Conservation (phyloP, 2,797 vertebrate species). For the Melanotaenia parkinsoni region DNA sequence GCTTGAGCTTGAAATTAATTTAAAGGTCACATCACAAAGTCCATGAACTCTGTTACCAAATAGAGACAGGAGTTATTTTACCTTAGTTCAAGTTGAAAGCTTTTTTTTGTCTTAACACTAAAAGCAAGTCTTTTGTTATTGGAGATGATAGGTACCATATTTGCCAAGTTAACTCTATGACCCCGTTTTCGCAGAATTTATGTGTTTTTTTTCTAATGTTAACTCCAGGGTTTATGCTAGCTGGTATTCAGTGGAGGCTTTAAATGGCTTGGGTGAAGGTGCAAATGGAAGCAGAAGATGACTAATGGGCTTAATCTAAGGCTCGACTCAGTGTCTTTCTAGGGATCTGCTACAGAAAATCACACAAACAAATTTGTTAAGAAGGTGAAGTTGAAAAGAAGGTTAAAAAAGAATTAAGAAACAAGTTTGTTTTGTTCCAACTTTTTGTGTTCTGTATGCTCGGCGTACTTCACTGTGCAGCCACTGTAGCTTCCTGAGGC, state of each 20-base stretch:
- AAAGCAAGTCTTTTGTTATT: slow-evolving; percentile 31
- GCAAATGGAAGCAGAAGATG: slow-evolving; percentile 39
- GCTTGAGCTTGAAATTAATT: slow-evolving; percentile 76
- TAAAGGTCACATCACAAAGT: slow-evolving; percentile 73
- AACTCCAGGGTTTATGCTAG: slow-evolving; percentile 5
- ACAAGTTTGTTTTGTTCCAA: slow-evolving; percentile 27
- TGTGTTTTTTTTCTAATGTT: slow-evolving; percentile 34
- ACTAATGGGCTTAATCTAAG: slow-evolving; percentile 61
- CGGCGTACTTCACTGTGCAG: slow-evolving; percentile 22
- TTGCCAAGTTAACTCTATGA: slow-evolving; percentile 26
- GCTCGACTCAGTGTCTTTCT: slow-evolving; percentile 46
- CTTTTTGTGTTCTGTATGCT: slow-evolving; percentile 25
- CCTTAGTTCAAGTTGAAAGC: slow-evolving; percentile 21
- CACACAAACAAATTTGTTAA: slow-evolving; percentile 38
- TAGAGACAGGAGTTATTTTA: slow-evolving; percentile 13
- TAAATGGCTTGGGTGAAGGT: slow-evolving; percentile 32
- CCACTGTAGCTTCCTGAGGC: slow-evolving; percentile 40
- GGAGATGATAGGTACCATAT: slow-evolving; percentile 12
- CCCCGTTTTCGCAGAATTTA: slow-evolving; percentile 32
- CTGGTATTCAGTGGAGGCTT: slow-evolving; percentile 32
- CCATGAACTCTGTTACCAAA: slow-evolving; percentile 30
- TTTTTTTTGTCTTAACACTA: slow-evolving; percentile 14
- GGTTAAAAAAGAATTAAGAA: slow-evolving; percentile 49
- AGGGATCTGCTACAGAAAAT: slow-evolving; percentile 45
- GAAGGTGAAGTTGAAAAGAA: slow-evolving; percentile 67